phyloP scores from a whole-genome alignment of 2,888 invertebrate genomes.

The Dorcus parallelipipedus region DNA sequence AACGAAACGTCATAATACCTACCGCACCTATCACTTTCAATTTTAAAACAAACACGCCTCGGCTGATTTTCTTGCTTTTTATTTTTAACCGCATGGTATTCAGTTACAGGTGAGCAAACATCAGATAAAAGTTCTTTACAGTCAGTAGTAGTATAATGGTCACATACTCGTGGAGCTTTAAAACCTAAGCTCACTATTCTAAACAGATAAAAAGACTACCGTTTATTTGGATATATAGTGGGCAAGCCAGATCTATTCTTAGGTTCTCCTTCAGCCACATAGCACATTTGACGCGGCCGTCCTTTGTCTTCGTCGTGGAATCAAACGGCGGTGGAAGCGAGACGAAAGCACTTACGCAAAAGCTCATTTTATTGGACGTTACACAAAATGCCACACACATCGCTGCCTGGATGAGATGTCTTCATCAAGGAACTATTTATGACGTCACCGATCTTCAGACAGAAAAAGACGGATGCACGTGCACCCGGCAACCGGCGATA shows the following conservation, averaged over 20 bases:
- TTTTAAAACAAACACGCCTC: slow-evolving; percentile 13
- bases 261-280: slow-evolving; percentile 33
- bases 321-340: slow-evolving; percentile 2
- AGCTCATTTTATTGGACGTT: slow-evolving; percentile 36
- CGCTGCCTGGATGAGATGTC: slow-evolving; percentile 48
- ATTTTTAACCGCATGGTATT: slow-evolving; percentile 12
- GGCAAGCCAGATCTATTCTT: neutral
- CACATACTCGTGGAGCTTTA: neutral
- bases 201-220: slow-evolving; percentile 2
- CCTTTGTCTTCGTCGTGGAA: neutral
- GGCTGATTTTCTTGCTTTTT: neutral
- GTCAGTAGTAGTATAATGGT: neutral
- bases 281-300: slow-evolving; percentile 57
- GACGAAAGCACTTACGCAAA: slow-evolving; percentile 18
- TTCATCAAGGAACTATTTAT: slow-evolving; percentile 50
- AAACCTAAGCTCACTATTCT: neutral
- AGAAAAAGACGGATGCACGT: slow-evolving; percentile 18
- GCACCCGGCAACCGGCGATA: neutral
- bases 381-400: slow-evolving; percentile 49
- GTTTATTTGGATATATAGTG: slow-evolving; percentile 2
- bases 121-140: neutral
- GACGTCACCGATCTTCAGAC: slow-evolving; percentile 40
- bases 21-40: slow-evolving; percentile 15
- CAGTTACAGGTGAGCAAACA: slow-evolving; percentile 2
- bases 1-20: neutral